Evolutionary conservation across 2,797 vertebrate species (phyloP), one percentile per base, ranked within the genome.

Genomic region (Chelmon rostratus): DNA sequence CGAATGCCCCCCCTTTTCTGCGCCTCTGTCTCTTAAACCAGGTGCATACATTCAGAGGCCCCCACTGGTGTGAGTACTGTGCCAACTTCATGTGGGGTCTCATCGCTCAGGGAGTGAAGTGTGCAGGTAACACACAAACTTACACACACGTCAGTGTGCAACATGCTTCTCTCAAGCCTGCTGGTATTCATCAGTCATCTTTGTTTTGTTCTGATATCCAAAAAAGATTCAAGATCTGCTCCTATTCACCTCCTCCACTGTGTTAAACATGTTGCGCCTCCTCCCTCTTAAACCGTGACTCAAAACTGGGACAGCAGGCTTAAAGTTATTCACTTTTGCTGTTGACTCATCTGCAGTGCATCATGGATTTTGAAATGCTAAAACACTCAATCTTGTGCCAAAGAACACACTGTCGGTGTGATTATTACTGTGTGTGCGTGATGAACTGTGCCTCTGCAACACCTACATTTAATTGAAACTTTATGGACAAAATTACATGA

Each of bases 71-170:
- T 88, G 97, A 99, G 88, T 99, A 97, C 92, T 99, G 97, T 67
- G 97, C 97, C 92, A 99, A 99, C 93, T 99, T 99, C 94, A 98
- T 99, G 97, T 99, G 97, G 97, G 97, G 97, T 54, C 97, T 99
- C 89, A 98, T 99, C 37, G 97, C 97, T 94, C 97, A 99, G 94
- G 97, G 97, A 84, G 97, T 99, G 86, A 96, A 97, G 67, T 99
- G 97, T 92, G 97, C 97, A 97, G 97, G 97, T 99, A 96, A 86
- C 4, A 53, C 52, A 73, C 12, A 58, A 96, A 86, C 21, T 18
- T 40, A 40, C 57, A 63, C 37, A 57, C 18, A 12, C 33, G 68
- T 23, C 5, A 25, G 8, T 53, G 10, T 21, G 1, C 33, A 1
- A 53, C 19, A 5, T 54, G 4, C 21, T 49, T 50, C 18, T 35